Base-by-base conservation (phyloP, 1,140 invertebrate species). In the Gryllus bimaculatus region DNA sequence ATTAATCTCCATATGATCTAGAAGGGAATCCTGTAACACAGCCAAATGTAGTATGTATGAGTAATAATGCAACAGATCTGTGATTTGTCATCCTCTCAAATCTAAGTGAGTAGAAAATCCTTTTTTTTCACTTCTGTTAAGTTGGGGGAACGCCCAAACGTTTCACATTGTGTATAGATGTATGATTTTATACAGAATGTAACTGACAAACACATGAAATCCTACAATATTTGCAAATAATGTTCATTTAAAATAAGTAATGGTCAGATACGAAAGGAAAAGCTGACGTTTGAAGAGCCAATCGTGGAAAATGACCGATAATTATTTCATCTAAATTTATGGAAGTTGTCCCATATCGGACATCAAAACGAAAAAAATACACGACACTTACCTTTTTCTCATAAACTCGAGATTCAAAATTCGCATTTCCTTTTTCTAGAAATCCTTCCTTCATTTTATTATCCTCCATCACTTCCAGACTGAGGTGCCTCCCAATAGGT, bases 1-100 rank as follows among this genome's bases (percentile, higher is more conserved):
- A 80, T 90, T 90, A 82, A 95, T 94, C 85, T 94, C 93, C 86
- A 94, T 90, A 85, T 93, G 93, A 86, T 92, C 90, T 76, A 94
- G 83, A 75, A 95, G 85, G 77, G 89, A 90, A 82, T 91, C 91
- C 92, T 93, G 83, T 81, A 90, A 88, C 83, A 80, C 82, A 85
- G 26, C 26, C 26, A 39, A 2, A 39, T 39, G 82, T 82, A 81
- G 82, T 82, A 81, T 81, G 83, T 48, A 7, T 15, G 8, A 6
- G 74, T 13, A 8, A 15, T 10, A 39, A 74, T 47, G 13, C 13
- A 8, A 13, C 21, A 12, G 13, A 8, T 49, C 15, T 6, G 8
- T 21, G 21, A 78, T 21, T 7, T 66, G 2, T 21, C 0, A 47
- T 18, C n/a, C 47, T 7, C 8, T 78, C 7, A 39, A 18, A 78